phyloP scores from a whole-genome alignment of 2,888 invertebrate species.

The Cephalotes varians region DNA sequence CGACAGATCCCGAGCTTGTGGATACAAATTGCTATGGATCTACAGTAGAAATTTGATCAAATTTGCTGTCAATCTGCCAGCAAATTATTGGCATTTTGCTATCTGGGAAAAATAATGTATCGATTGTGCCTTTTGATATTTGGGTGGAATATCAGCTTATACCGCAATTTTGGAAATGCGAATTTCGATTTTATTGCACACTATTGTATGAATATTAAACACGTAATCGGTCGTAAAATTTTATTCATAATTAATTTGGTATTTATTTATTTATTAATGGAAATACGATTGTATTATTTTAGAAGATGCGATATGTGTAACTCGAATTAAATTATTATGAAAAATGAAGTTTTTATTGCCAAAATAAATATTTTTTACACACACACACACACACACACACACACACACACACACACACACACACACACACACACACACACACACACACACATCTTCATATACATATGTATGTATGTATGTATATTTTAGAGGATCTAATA shows the following conservation, averaged over 20 bases:
- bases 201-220: constrained; percentile 35
- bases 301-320: neutral
- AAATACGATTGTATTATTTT: constrained; percentile 17
- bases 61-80: too few species aligned
- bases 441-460: too few species aligned
- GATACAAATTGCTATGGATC: too few species aligned
- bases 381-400: too few species aligned
- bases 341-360: constrained; percentile 11
- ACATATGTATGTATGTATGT: neutral
- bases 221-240: constrained; percentile 29
- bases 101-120: constrained; percentile 27
- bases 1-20: too few species aligned
- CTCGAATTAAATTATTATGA: neutral
- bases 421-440: too few species aligned
- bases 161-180: neutral
- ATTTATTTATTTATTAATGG: constrained; percentile 32
- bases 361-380: neutral
- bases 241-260: constrained; percentile 14
- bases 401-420: too few species aligned
- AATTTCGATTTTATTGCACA: constrained; percentile 1
- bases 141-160: neutral
- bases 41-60: too few species aligned
- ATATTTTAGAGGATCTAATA: neutral
- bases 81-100: too few species aligned
- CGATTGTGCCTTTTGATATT: neutral